phyloP scores from a whole-genome alignment of 2,113 vertebrate species.

The Onychorhynchus coronatus region DNA sequence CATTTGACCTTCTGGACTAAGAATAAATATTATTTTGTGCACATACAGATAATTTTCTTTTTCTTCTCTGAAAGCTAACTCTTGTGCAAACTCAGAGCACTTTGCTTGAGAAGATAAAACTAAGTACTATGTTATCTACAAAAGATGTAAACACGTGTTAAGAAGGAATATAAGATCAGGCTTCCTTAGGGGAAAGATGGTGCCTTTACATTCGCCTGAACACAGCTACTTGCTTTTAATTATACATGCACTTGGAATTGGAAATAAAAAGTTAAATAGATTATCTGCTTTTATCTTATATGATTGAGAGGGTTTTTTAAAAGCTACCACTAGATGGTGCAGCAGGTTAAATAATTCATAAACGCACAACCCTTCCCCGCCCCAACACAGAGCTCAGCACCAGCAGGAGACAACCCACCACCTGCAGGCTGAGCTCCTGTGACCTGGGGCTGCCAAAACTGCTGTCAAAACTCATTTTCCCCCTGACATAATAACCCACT shows the following conservation, averaged over 20 bases:
- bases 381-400: background rate
- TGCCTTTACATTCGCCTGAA: background rate
- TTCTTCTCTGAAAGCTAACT: constrained; percentile 67
- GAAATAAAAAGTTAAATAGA: background rate
- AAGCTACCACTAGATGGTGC: constrained; percentile 25
- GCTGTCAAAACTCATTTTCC: background rate
- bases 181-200: background rate
- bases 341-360: background rate
- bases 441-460: background rate
- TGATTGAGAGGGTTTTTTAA: background rate
- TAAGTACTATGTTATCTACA: constrained; percentile 70
- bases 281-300: background rate
- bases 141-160: background rate
- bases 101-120: constrained; percentile 66
- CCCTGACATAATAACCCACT: background rate
- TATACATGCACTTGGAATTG: background rate
- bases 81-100: constrained; percentile 70
- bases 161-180: background rate
- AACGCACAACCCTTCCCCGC: background rate
- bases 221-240: background rate
- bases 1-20: background rate
- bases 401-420: background rate
- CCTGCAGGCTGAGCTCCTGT: background rate
- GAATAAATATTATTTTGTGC: background rate
- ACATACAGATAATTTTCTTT: background rate